Conservation (phyloP, 2,113 vertebrate species). For the Pachycephala philippinensis region DNA sequence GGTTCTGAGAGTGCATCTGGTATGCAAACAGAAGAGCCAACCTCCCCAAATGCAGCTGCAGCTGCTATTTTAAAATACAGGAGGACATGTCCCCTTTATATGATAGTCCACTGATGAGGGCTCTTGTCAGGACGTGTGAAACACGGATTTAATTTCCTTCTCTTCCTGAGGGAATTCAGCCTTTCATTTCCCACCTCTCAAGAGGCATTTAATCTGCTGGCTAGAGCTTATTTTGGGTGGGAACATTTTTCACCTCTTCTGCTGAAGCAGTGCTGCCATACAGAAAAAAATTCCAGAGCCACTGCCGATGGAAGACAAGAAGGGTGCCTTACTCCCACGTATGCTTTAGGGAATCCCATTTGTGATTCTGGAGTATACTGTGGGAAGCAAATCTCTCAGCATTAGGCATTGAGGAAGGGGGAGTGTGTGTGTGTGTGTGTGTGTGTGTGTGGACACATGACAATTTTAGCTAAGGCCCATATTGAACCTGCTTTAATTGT, state of each 20-base stretch:
- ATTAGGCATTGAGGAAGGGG: background rate
- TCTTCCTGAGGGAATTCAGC: constrained; percentile 20
- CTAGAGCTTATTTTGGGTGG: constrained; percentile 33
- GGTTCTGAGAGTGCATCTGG: background rate
- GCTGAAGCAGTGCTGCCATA: background rate
- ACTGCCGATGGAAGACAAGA: background rate
- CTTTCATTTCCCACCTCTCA: constrained; percentile 7
- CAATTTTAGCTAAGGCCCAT: background rate
- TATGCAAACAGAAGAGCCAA: background rate
- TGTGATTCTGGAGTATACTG: background rate
- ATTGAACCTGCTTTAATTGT: background rate
- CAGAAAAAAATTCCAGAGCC: background rate
- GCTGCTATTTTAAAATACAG: background rate
- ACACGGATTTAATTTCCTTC: background rate
- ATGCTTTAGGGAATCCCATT: constrained; percentile 42
- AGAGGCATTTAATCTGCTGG: constrained; percentile 22
- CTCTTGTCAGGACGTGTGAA: background rate
- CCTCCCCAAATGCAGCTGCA: constrained; percentile 5
- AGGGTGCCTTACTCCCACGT: constrained; percentile 1
- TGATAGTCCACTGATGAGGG: background rate
- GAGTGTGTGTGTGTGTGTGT: background rate
- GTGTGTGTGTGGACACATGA: background rate
- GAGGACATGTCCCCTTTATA: background rate
- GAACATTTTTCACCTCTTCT: constrained; percentile 46
- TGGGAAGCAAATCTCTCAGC: background rate